phyloP scores from a whole-genome alignment of 53 echinoderm and acorn worm species.

The Arbacia lixula region DNA sequence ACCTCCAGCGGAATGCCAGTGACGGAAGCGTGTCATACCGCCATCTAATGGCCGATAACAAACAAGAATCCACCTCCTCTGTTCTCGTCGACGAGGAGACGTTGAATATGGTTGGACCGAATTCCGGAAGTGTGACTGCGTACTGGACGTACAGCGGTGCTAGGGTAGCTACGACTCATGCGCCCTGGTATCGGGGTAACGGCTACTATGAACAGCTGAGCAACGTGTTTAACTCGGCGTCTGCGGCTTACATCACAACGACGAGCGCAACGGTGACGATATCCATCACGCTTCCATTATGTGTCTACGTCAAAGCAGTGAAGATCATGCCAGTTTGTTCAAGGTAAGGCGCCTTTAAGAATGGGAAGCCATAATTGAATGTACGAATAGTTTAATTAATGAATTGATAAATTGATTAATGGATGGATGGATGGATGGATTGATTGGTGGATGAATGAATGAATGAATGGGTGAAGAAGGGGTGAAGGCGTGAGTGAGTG shows the following conservation, averaged over 20 bases:
- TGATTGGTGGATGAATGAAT: too few species aligned
- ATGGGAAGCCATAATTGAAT: too few species aligned
- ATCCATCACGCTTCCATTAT: constrained; percentile 62
- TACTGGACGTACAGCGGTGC: constrained; percentile 74
- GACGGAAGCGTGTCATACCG: constrained; percentile 28
- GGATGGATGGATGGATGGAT: too few species aligned
- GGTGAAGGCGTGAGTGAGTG: too few species aligned
- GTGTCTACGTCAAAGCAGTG: constrained; percentile 64
- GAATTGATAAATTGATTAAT: too few species aligned
- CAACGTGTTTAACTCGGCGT: constrained; percentile 60
- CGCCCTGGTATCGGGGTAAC: neutral
- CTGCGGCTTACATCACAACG: constrained; percentile 48
- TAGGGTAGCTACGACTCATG: constrained; percentile 49
- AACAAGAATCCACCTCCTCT: constrained; percentile 45
- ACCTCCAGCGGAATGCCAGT: constrained; percentile 65
- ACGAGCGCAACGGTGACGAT: constrained; percentile 46
- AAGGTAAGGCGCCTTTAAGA: constrained; percentile 56
- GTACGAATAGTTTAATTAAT: too few species aligned
- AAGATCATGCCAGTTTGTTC: constrained; percentile 73
- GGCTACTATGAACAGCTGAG: constrained; percentile 34
- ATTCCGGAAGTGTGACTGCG: neutral
- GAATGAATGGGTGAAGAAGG: too few species aligned
- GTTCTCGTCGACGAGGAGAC: constrained; percentile 56
- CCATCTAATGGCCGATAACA: constrained; percentile 78
- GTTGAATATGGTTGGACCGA: constrained; percentile 57